Percentiles rank a stretch among this genome's conserved stretches.
These are phyloP conservation scores for Drosophila affinis DNA, from an alignment of 2,888 invertebrate genomes.

Conservation along the genomic window DNA sequence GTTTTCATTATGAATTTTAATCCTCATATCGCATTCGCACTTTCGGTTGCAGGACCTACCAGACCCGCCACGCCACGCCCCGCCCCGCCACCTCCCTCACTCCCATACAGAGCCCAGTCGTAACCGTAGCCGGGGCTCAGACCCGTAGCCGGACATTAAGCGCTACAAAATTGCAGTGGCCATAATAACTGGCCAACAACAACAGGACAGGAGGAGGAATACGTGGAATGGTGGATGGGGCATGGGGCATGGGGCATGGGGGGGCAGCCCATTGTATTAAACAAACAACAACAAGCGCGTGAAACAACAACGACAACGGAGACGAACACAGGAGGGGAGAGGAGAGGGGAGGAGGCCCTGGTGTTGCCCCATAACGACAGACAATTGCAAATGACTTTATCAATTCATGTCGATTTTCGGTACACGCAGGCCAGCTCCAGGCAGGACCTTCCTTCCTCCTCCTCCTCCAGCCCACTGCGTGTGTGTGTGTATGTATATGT, in stretches of 20 bases:
- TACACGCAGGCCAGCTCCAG: constrained; percentile 58
- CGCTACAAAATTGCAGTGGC: constrained; percentile 74
- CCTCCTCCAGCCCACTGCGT: not conserved
- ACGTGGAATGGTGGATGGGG: constrained; percentile 11
- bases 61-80: not conserved
- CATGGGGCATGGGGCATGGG: not conserved
- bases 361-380: constrained; percentile 66
- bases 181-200: constrained; percentile 69
- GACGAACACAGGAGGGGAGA: constrained; percentile 28
- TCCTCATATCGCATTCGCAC: constrained; percentile 79
- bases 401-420: constrained; percentile 77
- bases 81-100: constrained; percentile 4
- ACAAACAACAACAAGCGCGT: constrained; percentile 69
- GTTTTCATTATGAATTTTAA: constrained; percentile 77
- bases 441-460: constrained; percentile 4
- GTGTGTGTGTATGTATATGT: constrained; percentile 20
- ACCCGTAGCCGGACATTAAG: constrained; percentile 64
- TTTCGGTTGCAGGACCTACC: constrained; percentile 52
- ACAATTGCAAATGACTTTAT: constrained; percentile 79
- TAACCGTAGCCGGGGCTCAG: constrained; percentile 7
- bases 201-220: constrained; percentile 31
- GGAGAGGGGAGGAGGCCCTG: constrained; percentile 11
- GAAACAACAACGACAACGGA: constrained; percentile 54
- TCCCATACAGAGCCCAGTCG: not conserved
- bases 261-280: constrained; percentile 55